phyloP scores from a whole-genome alignment of 2,797 vertebrate species.

The Macrochelys suwanniensis region DNA sequence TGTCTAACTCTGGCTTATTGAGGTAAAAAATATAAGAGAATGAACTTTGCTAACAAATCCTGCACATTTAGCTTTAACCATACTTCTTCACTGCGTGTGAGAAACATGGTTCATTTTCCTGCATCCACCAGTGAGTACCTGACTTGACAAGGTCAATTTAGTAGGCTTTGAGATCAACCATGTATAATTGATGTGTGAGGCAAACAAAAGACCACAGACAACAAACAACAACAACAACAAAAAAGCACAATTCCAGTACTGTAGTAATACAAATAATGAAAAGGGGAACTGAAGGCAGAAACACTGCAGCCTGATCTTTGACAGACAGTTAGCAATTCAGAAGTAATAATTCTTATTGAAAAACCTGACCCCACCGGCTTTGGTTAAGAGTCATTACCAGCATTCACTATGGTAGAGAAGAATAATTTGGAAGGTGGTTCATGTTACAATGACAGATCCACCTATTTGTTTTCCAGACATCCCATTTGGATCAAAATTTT shows the following conservation, averaged over 20 bases:
- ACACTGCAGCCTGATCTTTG: slow-evolving; percentile 1
- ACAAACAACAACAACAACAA: slow-evolving; percentile 54
- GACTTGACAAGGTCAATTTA: neutral
- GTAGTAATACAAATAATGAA: slow-evolving; percentile 39
- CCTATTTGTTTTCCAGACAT: slow-evolving; percentile 65
- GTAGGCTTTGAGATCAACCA: neutral
- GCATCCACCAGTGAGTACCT: neutral
- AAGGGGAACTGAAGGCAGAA: slow-evolving; percentile 12
- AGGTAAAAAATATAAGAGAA: neutral
- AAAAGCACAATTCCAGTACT: slow-evolving; percentile 48
- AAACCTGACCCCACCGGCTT: slow-evolving; percentile 34
- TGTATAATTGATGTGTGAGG: neutral
- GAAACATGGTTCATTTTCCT: neutral
- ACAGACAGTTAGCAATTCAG: slow-evolving; percentile 47
- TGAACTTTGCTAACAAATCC: neutral
- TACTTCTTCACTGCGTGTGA: neutral
- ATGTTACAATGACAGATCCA: slow-evolving; percentile 37
- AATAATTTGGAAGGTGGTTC: slow-evolving; percentile 4
- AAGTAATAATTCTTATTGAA: slow-evolving; percentile 35
- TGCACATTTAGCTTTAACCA: slow-evolving; percentile 1
- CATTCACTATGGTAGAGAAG: neutral
- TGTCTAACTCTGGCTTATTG: slow-evolving; percentile 17
- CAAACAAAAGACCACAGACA: neutral
- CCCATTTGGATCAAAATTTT: slow-evolving; percentile 45
- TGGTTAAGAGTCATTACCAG: slow-evolving; percentile 18